These are phyloP conservation scores for Cyclophora punctaria DNA, from an alignment of 2,888 invertebrate genomes.

Conservation along the genomic window DNA sequence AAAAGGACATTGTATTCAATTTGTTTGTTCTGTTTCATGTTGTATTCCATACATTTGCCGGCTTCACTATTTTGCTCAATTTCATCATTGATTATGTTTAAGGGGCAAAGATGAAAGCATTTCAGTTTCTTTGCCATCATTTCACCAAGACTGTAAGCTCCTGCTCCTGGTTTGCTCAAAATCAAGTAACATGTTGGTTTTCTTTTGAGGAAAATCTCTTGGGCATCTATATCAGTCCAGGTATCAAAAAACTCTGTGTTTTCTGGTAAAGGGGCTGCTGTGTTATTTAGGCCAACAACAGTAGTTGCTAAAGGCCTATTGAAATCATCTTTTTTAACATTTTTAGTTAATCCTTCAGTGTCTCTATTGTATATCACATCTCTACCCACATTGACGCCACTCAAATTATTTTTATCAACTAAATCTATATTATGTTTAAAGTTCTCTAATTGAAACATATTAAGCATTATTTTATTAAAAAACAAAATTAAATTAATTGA, in stretches of 20 bases:
- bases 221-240: conserved; percentile 72
- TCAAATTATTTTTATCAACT: conserved; percentile 33
- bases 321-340: conserved; percentile 5
- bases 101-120: conserved; percentile 76
- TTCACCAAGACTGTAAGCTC: conserved; percentile 69
- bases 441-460: neutral
- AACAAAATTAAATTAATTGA: no score
- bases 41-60: conserved; percentile 76
- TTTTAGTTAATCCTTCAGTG: conserved; percentile 21
- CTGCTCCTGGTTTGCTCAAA: conserved; percentile 75
- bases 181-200: conserved; percentile 76
- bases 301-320: conserved; percentile 42
- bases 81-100: conserved; percentile 72
- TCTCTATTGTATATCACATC: conserved; percentile 32
- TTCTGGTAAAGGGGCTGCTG: conserved; percentile 36
- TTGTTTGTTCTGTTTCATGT: conserved; percentile 69
- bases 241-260: conserved; percentile 32
- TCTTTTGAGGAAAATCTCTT: conserved; percentile 57
- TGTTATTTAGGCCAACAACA: conserved; percentile 52
- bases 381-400: conserved; percentile 29
- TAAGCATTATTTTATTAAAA: no score
- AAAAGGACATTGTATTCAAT: conserved; percentile 68
- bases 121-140: conserved; percentile 72
- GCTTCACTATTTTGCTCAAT: conserved; percentile 68
- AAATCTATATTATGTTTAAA: conserved; percentile 35